These are phyloP conservation scores for Pegoplata infirma DNA, from an alignment of 2,888 invertebrate species.

Conservation along the genomic window DNA sequence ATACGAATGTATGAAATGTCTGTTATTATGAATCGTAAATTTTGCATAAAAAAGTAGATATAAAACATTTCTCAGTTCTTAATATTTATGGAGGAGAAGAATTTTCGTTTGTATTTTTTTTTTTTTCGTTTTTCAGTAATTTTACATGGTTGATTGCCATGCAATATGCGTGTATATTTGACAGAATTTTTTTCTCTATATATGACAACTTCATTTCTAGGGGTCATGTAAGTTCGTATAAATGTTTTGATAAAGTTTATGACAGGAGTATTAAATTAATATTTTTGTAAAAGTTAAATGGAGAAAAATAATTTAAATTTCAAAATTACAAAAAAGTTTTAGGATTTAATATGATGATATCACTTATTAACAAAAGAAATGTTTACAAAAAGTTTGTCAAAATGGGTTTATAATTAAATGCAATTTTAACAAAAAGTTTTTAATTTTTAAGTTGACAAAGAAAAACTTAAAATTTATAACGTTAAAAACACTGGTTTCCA, in stretches of 20 bases:
- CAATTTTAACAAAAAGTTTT: too few species aligned
- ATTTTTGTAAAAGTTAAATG: neutral
- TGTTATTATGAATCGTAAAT: slow-evolving; percentile 58
- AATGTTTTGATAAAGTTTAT: neutral
- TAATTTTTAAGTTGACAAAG: too few species aligned
- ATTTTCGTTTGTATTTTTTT: neutral
- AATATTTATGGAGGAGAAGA: slow-evolving; percentile 26
- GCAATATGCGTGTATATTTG: slow-evolving; percentile 44
- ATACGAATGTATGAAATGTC: slow-evolving; percentile 23
- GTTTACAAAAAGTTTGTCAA: too few species aligned
- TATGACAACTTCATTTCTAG: slow-evolving; percentile 42
- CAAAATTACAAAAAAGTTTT: neutral
- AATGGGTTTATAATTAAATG: too few species aligned
- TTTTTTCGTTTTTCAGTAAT: slow-evolving; percentile 11
- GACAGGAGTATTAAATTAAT: neutral
- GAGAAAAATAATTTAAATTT: neutral
- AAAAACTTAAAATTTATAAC: too few species aligned
- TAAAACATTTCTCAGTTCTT: slow-evolving; percentile 36
- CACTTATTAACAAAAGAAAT: too few species aligned
- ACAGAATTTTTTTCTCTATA: too few species aligned
- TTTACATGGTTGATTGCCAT: slow-evolving; percentile 49
- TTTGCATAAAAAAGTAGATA: slow-evolving; percentile 55
- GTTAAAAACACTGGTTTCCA: too few species aligned
- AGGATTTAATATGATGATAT: too few species aligned
- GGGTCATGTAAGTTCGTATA: slow-evolving; percentile 50